Base-by-base conservation (phyloP, 2,113 vertebrate genomes). In the Trichechus manatus region DNA sequence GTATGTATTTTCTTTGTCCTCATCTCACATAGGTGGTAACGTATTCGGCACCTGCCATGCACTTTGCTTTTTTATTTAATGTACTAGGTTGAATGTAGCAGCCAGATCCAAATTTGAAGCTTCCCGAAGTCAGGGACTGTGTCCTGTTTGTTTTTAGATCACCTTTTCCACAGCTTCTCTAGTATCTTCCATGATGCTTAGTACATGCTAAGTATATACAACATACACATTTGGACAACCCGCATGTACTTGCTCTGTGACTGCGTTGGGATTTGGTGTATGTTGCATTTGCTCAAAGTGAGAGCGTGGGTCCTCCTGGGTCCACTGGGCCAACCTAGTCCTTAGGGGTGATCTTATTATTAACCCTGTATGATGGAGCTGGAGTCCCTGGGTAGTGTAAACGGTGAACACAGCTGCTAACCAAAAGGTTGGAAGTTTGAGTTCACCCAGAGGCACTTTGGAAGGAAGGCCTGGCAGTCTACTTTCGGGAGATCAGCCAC, bases 51-150 rank as follows among this genome's bases (percentile, higher is more conserved):
- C n/a, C 50, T 89, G 8, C 83, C 89, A 15, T 94, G 27, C 33
- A 78, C 83, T 96, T 97, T 82, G 17, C 72, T 86, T 13, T 91
- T 93, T 95, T 13, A 89, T 91, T 95, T 91, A 93, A 64, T 72
- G 13, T 59, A 70, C 78, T 79, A 56, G 86, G 79, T 92, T 11
- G 86, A 75, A 42, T n/a, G 33, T 44, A 83, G n/a, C 56, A 74
- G 9, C 53, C 13, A 9, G 39, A 87, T 80, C 83, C 83, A 79
- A 74, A 93, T 42, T 42, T 72, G 31, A 96, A 82, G 33, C n/a
- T 82, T 78, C 77, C 29, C 61, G 25, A 27, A 61, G 87, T 77
- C 25, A 75, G 33, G 15, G 81, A 44, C 61, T 36, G 3, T 77
- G 36, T 85, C 44, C 80, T 53, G 1, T 78, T 90, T 85, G 13